phyloP scores from a whole-genome alignment of 64 coral and sea anemone genomes.

The Dendronephthya gigantea region DNA sequence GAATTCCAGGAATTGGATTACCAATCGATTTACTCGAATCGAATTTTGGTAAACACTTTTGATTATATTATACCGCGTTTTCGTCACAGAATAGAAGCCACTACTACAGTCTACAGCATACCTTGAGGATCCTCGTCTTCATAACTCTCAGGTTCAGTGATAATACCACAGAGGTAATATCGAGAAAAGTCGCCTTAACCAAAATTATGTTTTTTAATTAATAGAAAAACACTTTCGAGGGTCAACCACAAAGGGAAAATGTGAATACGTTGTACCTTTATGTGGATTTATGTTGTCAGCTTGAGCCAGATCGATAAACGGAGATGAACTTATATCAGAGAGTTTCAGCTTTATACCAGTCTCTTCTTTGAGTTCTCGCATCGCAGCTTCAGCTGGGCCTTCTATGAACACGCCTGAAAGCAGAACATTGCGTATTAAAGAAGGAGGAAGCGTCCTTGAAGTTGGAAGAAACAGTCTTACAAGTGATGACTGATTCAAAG shows the following conservation, averaged over 20 bases:
- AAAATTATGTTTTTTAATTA: not conserved
- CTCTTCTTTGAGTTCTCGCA: constrained; percentile 77
- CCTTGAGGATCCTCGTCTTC: not conserved
- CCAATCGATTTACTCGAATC: no score
- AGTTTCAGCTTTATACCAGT: constrained; percentile 71
- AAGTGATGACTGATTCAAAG: no score
- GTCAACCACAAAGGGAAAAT: no score
- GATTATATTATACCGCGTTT: no score
- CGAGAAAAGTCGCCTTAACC: not conserved
- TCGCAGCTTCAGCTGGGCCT: constrained; percentile 65
- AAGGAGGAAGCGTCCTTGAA: no score
- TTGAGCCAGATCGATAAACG: constrained; percentile 67
- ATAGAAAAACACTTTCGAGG: not conserved
- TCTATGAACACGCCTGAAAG: constrained; percentile 75
- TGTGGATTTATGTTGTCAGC: constrained; percentile 88
- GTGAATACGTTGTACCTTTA: constrained; percentile 50
- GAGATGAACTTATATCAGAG: constrained; percentile 29
- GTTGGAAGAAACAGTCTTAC: no score
- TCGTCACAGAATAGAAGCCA: no score
- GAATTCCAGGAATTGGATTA: no score
- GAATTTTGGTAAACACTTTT: no score
- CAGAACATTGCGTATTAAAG: no score
- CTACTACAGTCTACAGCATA: not conserved
- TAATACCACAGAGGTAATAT: constrained; percentile 1
- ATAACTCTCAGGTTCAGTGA: not conserved